These are phyloP conservation scores for sheep (Ovis aries) DNA, from an alignment of 2,113 vertebrate species.

Conservation along the genomic window DNA sequence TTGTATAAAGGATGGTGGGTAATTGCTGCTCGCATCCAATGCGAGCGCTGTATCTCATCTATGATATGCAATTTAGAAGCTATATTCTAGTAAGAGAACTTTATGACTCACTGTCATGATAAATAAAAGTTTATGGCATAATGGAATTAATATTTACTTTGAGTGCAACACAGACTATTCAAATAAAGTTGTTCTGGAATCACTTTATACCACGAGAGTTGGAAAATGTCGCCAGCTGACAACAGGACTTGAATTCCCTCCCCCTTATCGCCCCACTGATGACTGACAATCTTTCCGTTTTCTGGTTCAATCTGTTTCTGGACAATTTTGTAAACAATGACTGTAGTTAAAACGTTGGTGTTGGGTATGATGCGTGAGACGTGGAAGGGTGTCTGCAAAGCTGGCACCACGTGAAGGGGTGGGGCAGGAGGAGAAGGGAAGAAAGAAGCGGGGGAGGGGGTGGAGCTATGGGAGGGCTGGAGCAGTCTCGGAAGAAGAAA, in stretches of 20 bases:
- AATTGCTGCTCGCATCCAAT: slow-evolving; percentile 37
- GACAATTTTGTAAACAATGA: not conserved
- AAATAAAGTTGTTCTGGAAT: slow-evolving; percentile 70
- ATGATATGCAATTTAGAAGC: slow-evolving; percentile 70
- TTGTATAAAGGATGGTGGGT: slow-evolving; percentile 14
- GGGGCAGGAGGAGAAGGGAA: not conserved
- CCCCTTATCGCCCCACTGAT: not conserved
- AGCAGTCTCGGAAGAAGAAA: not conserved
- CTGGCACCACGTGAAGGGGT: accelerated
- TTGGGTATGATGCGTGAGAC: accelerated
- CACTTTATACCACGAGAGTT: not conserved
- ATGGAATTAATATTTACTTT: slow-evolving; percentile 84
- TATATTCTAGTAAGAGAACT: slow-evolving; percentile 75
- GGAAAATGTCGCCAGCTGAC: not conserved
- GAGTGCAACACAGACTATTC: slow-evolving; percentile 69
- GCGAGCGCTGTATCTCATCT: slow-evolving; percentile 61
- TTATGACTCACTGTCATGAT: slow-evolving; percentile 76
- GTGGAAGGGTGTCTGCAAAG: accelerated
- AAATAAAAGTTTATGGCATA: slow-evolving; percentile 81
- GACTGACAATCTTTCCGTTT: not conserved
- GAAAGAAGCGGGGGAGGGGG: accelerated
- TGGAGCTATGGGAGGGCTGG: accelerated
- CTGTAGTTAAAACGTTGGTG: not conserved
- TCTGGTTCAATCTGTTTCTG: not conserved
- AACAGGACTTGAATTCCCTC: not conserved